A percentile compares a stretch with the other conserved stretches of the same genome.
Evolutionary conservation across 1,140 invertebrate genomes (phyloP).

Genomic region (Cyrtorhinus lividipennis): DNA sequence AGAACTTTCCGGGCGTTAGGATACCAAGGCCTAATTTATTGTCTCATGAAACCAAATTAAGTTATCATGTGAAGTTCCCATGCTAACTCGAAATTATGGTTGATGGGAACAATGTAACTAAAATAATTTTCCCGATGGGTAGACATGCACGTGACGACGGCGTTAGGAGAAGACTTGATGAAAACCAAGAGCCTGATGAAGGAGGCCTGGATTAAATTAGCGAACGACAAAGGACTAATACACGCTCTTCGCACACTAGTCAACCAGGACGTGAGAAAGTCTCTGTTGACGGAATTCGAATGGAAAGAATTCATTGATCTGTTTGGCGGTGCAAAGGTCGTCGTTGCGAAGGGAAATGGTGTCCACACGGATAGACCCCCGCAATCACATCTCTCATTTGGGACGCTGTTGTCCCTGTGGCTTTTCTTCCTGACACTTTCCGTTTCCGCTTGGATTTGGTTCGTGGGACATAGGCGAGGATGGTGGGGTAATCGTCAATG

Average conservation of each 20-base stretch:
- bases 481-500: not conserved
- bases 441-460: not conserved
- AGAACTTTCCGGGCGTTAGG: too few species aligned
- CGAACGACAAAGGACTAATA: not conserved
- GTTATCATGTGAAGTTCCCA: too few species aligned
- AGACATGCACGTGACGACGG: too few species aligned
- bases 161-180: too few species aligned
- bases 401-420: not conserved
- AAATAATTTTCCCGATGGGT: too few species aligned
- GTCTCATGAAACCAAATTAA: too few species aligned
- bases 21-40: too few species aligned
- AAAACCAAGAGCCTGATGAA: not conserved
- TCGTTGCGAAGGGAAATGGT: too few species aligned
- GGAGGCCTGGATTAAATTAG: constrained; percentile 1
- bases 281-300: not conserved
- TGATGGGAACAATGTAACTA: too few species aligned
- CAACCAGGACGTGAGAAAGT: not conserved
- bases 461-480: not conserved
- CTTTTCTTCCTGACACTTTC: not conserved
- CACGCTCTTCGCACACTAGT: not conserved
- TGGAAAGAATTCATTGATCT: not conserved
- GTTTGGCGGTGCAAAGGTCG: not conserved
- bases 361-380: too few species aligned
- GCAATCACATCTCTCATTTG: too few species aligned
- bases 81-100: too few species aligned